These are phyloP conservation scores for Patagioenas fasciata DNA, from an alignment of 2,113 vertebrate genomes.

Conservation along the genomic window DNA sequence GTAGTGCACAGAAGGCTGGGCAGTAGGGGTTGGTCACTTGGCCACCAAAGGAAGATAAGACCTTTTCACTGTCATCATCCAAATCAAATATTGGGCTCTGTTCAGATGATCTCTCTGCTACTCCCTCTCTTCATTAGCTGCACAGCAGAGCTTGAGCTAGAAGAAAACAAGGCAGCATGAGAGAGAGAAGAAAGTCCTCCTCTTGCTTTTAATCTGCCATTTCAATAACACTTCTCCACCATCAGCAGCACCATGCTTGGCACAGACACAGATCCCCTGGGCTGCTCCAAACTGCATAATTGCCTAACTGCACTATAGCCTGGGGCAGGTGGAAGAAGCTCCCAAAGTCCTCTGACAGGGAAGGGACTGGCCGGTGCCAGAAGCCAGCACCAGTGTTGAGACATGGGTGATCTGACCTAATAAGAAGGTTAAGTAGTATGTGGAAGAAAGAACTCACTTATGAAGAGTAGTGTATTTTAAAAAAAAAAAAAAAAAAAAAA, in stretches of 20 bases:
- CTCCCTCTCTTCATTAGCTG: background rate
- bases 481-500: background rate
- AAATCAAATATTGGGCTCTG: background rate
- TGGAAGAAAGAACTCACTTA: background rate
- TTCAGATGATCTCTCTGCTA: conserved; percentile 1
- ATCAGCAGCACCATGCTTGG: background rate
- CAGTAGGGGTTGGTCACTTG: background rate
- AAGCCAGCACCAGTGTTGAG: background rate
- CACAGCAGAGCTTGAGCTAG: background rate
- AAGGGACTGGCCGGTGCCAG: background rate
- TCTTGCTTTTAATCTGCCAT: background rate
- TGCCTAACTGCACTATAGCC: background rate
- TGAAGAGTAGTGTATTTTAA: background rate
- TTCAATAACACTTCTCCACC: background rate
- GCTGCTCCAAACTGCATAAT: background rate
- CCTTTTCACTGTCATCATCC: background rate
- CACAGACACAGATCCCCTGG: background rate
- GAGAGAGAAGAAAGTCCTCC: background rate
- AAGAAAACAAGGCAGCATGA: background rate
- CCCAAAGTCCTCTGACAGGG: background rate
- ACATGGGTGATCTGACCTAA: background rate
- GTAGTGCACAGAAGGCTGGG: conserved; percentile 9
- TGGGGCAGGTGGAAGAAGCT: background rate
- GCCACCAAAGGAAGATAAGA: background rate
- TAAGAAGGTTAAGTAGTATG: background rate